A percentile compares a stretch with the other conserved stretches of the same genome.
Conservation (phyloP, 2,113 vertebrate genomes). For the Macrotus californicus region DNA sequence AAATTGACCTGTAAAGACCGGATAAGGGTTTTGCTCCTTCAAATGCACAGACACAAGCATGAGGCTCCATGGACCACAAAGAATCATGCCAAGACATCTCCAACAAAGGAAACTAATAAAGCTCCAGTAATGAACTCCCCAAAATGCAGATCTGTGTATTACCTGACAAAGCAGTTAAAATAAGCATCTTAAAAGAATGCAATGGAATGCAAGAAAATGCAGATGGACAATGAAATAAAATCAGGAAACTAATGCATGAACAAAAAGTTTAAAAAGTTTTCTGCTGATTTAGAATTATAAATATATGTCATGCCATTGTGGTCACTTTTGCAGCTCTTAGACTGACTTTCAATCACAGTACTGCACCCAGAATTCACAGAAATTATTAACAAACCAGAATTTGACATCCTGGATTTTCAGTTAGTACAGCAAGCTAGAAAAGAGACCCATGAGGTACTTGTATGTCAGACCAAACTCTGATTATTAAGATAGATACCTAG, state of each 20-base stretch:
- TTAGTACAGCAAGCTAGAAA: constrained; percentile 47
- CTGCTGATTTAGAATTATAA: neutral
- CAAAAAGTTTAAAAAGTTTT: neutral
- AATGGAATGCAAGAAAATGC: neutral
- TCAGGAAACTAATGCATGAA: neutral
- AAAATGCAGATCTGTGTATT: neutral
- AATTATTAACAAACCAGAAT: constrained; percentile 75
- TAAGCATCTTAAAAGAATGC: neutral
- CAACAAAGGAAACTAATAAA: neutral
- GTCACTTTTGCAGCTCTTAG: constrained; percentile 11
- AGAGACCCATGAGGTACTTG: constrained; percentile 39
- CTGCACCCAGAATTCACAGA: constrained; percentile 79
- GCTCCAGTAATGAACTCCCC: neutral
- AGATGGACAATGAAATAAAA: neutral
- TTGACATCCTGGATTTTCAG: constrained; percentile 68
- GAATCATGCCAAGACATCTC: neutral
- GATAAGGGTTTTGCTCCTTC: neutral
- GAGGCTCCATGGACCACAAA: neutral
- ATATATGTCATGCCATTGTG: constrained; percentile 37
- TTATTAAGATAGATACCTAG: constrained; percentile 36
- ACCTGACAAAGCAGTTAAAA: neutral
- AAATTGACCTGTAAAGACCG: neutral
- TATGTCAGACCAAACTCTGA: constrained; percentile 6
- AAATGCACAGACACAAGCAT: neutral
- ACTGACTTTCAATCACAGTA: constrained; percentile 18